A percentile compares a stretch with the other conserved stretches of the same genome.
Evolutionary conservation across 2,888 invertebrate species (phyloP).

Genomic region (Altica lythri): DNA sequence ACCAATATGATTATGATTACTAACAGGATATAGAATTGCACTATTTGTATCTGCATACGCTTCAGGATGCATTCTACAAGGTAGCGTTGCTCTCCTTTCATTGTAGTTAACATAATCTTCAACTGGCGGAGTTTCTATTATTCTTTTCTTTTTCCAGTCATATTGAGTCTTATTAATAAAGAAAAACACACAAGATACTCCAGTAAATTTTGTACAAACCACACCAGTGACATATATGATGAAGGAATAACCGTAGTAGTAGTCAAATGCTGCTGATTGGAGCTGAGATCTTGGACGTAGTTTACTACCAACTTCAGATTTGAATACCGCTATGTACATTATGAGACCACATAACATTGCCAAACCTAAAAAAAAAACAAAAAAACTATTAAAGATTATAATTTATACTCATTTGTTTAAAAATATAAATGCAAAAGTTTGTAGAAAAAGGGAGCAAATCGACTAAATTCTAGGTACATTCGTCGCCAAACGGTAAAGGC

Average conservation of each 20-base stretch:
- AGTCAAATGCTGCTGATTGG: conserved; percentile 80
- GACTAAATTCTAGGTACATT: no score
- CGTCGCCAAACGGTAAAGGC: no score
- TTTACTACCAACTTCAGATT: conserved; percentile 88
- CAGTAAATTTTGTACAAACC: conserved; percentile 81
- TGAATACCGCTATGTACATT: conserved; percentile 91
- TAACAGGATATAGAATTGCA: conserved; percentile 48
- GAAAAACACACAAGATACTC: conserved; percentile 84
- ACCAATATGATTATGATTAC: conserved; percentile 60
- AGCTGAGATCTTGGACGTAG: conserved; percentile 78
- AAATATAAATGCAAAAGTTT: no score
- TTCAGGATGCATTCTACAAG: conserved; percentile 58
- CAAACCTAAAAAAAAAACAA: conserved; percentile 65
- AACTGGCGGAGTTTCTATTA: conserved; percentile 9
- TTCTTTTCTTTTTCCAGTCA: conserved; percentile 57
- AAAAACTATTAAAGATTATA: conserved; percentile 7
- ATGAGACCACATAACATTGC: conserved; percentile 89
- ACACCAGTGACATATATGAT: conserved; percentile 84
- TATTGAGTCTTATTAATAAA: conserved; percentile 72
- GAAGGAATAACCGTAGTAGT: conserved; percentile 87
- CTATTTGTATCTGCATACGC: conserved; percentile 57
- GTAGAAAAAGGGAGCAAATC: no score
- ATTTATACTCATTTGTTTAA: no score
- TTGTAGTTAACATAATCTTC: conserved; percentile 1
- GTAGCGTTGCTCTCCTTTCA: conserved; percentile 49